Base-by-base conservation (phyloP, 92 coral and sea anemone species). In the Porites rus region DNA sequence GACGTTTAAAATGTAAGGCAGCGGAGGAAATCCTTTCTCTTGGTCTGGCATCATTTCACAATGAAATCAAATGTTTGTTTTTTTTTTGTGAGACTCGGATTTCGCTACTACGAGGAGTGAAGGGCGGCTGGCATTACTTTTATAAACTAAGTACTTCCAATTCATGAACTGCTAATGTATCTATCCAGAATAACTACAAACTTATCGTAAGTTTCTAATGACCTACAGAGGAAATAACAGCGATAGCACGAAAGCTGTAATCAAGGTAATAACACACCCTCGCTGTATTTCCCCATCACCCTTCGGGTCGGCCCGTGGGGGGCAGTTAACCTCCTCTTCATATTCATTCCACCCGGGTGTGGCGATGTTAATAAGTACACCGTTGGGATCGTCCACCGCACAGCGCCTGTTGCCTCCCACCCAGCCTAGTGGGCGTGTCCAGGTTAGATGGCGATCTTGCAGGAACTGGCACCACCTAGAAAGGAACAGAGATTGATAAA, bases 321-420 rank as follows among this genome's bases (percentile, higher is more conserved):
- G 66, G 19, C 90, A 87, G 50, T 72, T 69, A 22, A 73, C 79
- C 64, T 87, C 90, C 63, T 87, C 90, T 43, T 87, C 81, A 62
- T 87, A 80, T 58, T 87, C 90, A 46, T 80, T 87, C 90, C 90
- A 87, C 50, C 86, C 90, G 16, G 90, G 80, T 14, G 85, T 87
- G 17, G 90, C 90, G 12, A 87, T 79, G 80, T 87, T 87, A 63
- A 87, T 80, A 21, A 87, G 3, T 7, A 80, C 90, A 20, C 90
- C 81, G 65, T 87, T 87, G 20, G 90, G 90, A 11, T 87, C 90
- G 64, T 87, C 90, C 51, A 87, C 86, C 5, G 84, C 90, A 62
- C 90, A 87, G 12, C 90, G 79, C 17, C 20, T 87, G 65, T 80
- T 63, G 12, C 53, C 61, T 20, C 90, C 90, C 46, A 87, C 77